Conservation (phyloP, 2,113 vertebrate species). For the Camelus dromedarius region DNA sequence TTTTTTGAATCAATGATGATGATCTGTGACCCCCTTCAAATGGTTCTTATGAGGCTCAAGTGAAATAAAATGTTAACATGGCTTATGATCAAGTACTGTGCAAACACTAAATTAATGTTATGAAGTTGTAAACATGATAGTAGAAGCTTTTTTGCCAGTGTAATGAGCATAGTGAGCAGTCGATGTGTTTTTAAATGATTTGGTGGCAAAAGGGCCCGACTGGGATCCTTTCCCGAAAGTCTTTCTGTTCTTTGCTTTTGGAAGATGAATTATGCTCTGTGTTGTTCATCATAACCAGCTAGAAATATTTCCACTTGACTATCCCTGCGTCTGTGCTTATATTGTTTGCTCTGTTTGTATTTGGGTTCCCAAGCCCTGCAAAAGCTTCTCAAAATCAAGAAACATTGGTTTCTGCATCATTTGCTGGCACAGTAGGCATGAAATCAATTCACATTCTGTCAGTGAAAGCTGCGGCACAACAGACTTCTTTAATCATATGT, state of each 20-base stretch:
- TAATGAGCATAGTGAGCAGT: neutral
- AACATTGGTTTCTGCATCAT: neutral
- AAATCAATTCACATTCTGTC: conserved; percentile 57
- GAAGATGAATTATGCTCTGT: neutral
- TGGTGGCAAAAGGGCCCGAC: neutral
- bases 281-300: neutral
- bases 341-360: neutral
- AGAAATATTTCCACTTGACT: neutral
- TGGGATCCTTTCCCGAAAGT: neutral
- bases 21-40: neutral
- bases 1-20: conserved; percentile 50
- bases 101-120: conserved; percentile 14
- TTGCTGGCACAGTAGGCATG: neutral
- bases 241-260: neutral
- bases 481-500: conserved; percentile 22
- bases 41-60: conserved; percentile 10
- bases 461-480: neutral
- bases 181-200: conserved; percentile 16
- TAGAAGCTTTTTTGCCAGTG: neutral
- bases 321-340: neutral
- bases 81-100: neutral
- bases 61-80: neutral
- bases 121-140: neutral
- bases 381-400: conserved; percentile 57
- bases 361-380: neutral